Evolutionary conservation across 2,888 invertebrate species (phyloP).

Genomic region (Microctonus brassicae): DNA sequence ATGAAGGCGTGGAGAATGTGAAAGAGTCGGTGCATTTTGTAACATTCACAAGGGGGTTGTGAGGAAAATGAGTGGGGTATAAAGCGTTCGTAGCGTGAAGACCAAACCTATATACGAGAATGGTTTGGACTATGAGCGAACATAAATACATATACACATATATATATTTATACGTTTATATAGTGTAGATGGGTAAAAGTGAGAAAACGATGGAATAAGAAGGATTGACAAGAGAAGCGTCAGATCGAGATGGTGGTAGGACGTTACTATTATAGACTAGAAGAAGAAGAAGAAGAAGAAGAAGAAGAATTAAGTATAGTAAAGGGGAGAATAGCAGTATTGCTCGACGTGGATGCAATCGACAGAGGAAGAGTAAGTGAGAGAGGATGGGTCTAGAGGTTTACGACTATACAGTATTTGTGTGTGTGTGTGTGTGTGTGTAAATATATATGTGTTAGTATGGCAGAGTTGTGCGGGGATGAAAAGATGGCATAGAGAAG

Average conservation of each 20-base stretch:
- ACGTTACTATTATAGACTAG: too few species aligned
- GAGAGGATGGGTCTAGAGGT: slow-evolving; percentile 29
- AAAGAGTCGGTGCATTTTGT: slow-evolving; percentile 51
- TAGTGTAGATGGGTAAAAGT: slow-evolving; percentile 13
- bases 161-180: background rate
- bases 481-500: slow-evolving; percentile 41
- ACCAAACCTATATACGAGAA: background rate
- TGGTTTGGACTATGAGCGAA: slow-evolving; percentile 15
- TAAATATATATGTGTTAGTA: too few species aligned
- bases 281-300: slow-evolving; percentile 40
- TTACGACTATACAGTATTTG: slow-evolving; percentile 37
- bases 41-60: slow-evolving; percentile 50
- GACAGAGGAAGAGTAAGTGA: slow-evolving; percentile 43
- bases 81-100: background rate
- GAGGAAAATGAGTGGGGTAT: slow-evolving; percentile 33
- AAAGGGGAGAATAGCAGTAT: slow-evolving; percentile 31
- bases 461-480: slow-evolving; percentile 50
- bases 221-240: slow-evolving; percentile 17
- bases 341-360: slow-evolving; percentile 34
- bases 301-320: slow-evolving; percentile 42
- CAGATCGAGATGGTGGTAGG: slow-evolving; percentile 19
- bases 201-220: slow-evolving; percentile 23
- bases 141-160: too few species aligned
- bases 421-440: too few species aligned
- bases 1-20: slow-evolving; percentile 61